phyloP scores from a whole-genome alignment of 1,140 invertebrate genomes.

The Drosophila setifemur region DNA sequence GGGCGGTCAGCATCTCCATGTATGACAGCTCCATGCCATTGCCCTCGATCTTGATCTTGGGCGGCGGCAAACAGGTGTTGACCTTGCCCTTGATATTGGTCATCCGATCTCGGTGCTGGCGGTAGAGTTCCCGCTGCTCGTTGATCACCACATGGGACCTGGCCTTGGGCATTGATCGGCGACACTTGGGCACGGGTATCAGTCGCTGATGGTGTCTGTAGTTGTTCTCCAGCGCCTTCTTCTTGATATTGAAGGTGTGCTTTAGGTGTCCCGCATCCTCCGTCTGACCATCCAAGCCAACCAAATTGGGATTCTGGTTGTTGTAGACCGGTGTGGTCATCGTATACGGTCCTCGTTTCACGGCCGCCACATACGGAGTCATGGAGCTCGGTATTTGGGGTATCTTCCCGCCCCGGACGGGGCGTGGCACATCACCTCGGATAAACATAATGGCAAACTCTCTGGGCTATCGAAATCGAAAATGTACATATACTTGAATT shows the following conservation, averaged over 20 bases:
- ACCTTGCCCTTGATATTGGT: constrained; percentile 67
- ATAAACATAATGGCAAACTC: constrained; percentile 46
- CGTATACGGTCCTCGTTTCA: constrained; percentile 45
- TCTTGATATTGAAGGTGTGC: constrained; percentile 59
- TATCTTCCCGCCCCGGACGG: background rate
- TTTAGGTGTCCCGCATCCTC: constrained; percentile 7
- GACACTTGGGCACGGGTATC: constrained; percentile 13
- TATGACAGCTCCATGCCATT: constrained; percentile 67
- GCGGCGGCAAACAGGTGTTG: constrained; percentile 55
- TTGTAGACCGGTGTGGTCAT: constrained; percentile 53
- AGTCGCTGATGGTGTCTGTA: constrained; percentile 44
- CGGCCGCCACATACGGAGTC: constrained; percentile 44
- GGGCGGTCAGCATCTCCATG: constrained; percentile 67
- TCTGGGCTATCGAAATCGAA: too few relatives aligned
- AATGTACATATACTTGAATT: constrained; percentile 41
- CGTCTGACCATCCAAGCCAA: constrained; percentile 7
- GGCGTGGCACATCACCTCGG: constrained; percentile 17
- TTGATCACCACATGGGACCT: constrained; percentile 46
- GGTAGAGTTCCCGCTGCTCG: constrained; percentile 61
- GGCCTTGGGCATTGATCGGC: background rate
- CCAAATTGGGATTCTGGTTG: constrained; percentile 13
- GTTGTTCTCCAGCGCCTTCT: constrained; percentile 27
- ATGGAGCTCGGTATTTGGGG: constrained; percentile 2
- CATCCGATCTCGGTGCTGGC: constrained; percentile 59
- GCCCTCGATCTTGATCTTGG: constrained; percentile 51